These are phyloP conservation scores for Eucriotettix oculatus DNA, from an alignment of 2,888 invertebrate species.

Conservation along the genomic window DNA sequence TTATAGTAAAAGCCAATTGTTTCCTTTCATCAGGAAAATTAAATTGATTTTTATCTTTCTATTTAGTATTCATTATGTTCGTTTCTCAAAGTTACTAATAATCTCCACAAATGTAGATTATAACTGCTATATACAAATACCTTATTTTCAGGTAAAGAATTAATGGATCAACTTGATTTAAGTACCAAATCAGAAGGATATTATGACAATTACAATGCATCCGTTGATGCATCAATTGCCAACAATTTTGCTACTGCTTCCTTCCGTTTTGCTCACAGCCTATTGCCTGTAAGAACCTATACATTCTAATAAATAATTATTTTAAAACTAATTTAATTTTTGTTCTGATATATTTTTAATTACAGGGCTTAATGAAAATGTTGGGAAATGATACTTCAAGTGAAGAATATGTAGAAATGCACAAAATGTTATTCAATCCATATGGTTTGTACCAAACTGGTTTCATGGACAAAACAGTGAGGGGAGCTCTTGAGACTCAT, in stretches of 20 bases:
- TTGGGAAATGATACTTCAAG: conserved; percentile 34
- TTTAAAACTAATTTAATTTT: background rate
- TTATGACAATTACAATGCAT: conserved; percentile 39
- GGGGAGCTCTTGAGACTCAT: conserved; percentile 47
- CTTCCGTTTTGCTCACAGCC: conserved; percentile 78
- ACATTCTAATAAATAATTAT: background rate
- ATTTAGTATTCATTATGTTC: too few relatives aligned
- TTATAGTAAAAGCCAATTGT: too few relatives aligned
- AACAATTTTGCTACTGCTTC: conserved; percentile 74
- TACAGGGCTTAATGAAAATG: conserved; percentile 51
- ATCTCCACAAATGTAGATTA: too few relatives aligned
- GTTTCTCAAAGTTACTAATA: too few relatives aligned
- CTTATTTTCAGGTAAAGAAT: conserved; percentile 2
- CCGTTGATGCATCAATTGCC: conserved; percentile 56
- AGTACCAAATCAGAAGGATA: conserved; percentile 32
- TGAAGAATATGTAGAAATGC: conserved; percentile 49
- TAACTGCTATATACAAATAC: background rate
- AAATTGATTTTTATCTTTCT: too few relatives aligned
- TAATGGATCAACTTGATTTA: conserved; percentile 38
- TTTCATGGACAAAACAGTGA: conserved; percentile 44
- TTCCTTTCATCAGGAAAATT: too few relatives aligned
- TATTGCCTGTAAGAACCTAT: conserved; percentile 43
- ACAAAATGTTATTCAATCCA: conserved; percentile 67
- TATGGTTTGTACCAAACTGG: conserved; percentile 45
- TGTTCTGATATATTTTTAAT: background rate